Percentiles rank a stretch among this genome's conserved stretches.
These are phyloP conservation scores for Rhyacichthys aspro DNA, from an alignment of 2,797 vertebrate genomes.

Conservation along the genomic window DNA sequence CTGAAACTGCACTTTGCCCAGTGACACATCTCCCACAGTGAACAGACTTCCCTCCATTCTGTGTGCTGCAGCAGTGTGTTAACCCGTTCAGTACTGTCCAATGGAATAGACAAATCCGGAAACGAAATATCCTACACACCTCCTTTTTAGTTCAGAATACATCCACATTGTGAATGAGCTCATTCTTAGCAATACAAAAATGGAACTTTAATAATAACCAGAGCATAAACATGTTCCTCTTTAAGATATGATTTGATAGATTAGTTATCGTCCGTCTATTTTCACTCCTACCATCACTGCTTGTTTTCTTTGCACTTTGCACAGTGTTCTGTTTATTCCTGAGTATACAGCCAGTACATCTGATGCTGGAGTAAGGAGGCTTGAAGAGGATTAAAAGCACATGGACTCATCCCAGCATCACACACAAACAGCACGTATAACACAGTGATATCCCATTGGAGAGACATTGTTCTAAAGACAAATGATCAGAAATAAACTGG, in stretches of 20 bases:
- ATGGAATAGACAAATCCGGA: slow-evolving; percentile 2
- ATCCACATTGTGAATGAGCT: not conserved
- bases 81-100: slow-evolving; percentile 59
- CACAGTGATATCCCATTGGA: not conserved
- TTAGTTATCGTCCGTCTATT: not conserved
- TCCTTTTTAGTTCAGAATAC: not conserved
- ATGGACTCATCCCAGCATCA: slow-evolving; percentile 43
- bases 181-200: too few relatives aligned
- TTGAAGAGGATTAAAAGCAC: slow-evolving; percentile 33
- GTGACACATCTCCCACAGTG: slow-evolving; percentile 28
- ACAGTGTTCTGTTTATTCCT: not conserved
- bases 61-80: slow-evolving; percentile 70
- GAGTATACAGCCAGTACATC: slow-evolving; percentile 4
- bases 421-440: slow-evolving; percentile 11
- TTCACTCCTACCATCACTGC: not conserved
- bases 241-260: too few relatives aligned
- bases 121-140: not conserved
- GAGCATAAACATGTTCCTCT: too few relatives aligned
- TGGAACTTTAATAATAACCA: too few relatives aligned
- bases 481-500: not conserved
- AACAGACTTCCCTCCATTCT: slow-evolving; percentile 51
- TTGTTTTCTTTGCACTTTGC: not conserved
- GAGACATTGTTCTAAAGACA: not conserved
- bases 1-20: slow-evolving; percentile 42
- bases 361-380: slow-evolving; percentile 5